Percentiles rank a stretch among this genome's conserved stretches.
Evolutionary conservation across 2,113 vertebrate species (phyloP).

Genomic region (Oophaga pumilio): DNA sequence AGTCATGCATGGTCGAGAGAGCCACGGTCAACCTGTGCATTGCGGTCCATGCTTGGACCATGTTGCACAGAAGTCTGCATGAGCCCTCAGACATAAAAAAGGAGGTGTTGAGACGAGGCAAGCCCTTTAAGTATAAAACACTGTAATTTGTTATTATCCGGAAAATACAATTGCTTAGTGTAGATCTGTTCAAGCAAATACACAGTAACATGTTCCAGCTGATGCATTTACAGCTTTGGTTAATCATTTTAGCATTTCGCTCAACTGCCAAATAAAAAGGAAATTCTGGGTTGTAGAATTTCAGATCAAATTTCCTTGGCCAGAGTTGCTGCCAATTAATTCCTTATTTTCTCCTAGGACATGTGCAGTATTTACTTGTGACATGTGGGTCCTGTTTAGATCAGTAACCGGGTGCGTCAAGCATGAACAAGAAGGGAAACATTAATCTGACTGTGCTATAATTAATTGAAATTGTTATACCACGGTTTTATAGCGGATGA

Average conservation of each 20-base stretch:
- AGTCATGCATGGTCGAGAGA: too few species aligned
- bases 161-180: background rate
- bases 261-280: background rate
- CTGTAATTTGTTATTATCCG: background rate
- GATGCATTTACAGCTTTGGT: background rate
- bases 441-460: conserved; percentile 22
- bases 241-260: background rate
- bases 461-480: conserved; percentile 35
- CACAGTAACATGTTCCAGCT: background rate
- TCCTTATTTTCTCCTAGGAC: conserved; percentile 8
- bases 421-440: conserved; percentile 28
- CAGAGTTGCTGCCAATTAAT: conserved; percentile 16
- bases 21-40: too few species aligned
- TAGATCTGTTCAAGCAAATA: background rate
- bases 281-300: background rate
- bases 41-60: too few species aligned
- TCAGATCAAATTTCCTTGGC: conserved; percentile 17
- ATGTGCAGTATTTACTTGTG: conserved; percentile 7
- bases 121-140: background rate
- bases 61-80: too few species aligned
- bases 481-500: conserved; percentile 21
- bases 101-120: background rate
- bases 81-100: background rate
- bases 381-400: conserved; percentile 5
- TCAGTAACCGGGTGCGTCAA: background rate